Base-by-base conservation (phyloP, 1,140 invertebrate genomes). In the Neodiprion virginianus region DNA sequence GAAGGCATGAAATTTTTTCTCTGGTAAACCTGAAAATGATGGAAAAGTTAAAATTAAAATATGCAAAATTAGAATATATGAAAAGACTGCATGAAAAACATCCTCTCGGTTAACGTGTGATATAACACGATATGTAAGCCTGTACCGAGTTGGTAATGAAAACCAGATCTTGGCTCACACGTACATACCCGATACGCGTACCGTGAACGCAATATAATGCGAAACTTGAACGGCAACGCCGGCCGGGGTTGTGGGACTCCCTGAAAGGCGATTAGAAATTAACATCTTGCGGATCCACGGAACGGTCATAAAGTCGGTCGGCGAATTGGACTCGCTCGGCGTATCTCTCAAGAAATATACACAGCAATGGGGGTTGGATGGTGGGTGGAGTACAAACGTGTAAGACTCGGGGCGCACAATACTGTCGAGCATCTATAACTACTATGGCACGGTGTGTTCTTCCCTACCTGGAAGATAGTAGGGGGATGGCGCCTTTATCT, bases 401-500 rank as follows among this genome's bases (percentile, higher is more conserved):
- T 53, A 53, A 53, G 50, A 53, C 50, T 53, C 50, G 10, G 50
- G 10, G 50, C 50, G n/a, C 53, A 61, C 53, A 61, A 61, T 61
- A 61, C 53, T 14, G 53, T 61, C 53, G 8, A 40, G 28, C 28
- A 40, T 40, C 28, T 40, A 40, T 40, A 40, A 14, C 53, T 61
- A 61, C 53, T 14, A 12, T 61, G 8, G 53, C 53, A 17, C 53
- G 53, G 53, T 61, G 53, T 61, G 53, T 61, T 40, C 28, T 40
- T 61, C 28, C 53, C 53, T 61, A 61, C 53, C 53, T 61, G 53
- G 53, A 61, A 61, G 53, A 61, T 53, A 66, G 70, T 75, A 69
- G 69, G 68, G 69, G 72, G 40, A 66, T 48, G 61, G 61, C 72
- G 75, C 69, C 78, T 81, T 81, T 79, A 81, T 81, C 80, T 81